Conservation (phyloP, 2,797 vertebrate species). For the Chelmon rostratus region DNA sequence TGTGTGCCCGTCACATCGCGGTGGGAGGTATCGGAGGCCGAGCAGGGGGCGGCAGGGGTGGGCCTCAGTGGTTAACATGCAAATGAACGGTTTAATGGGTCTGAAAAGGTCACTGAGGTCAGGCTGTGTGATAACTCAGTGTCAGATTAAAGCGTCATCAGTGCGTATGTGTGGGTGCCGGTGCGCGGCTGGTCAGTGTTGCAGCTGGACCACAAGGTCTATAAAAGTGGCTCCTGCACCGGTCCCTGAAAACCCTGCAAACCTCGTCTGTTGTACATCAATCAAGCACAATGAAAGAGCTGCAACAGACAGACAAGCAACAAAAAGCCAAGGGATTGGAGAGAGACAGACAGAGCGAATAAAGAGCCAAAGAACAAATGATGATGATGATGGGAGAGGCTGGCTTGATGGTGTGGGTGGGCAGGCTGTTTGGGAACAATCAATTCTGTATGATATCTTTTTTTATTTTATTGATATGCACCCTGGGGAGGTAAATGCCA, state of each 20-base stretch:
- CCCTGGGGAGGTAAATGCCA: constrained; percentile 78
- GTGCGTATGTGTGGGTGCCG: constrained; percentile 43
- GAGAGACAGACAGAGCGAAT: constrained; percentile 32
- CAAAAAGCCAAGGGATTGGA: not conserved
- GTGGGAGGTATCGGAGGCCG: constrained; percentile 33
- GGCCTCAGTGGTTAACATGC: constrained; percentile 79
- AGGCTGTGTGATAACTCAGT: constrained; percentile 80
- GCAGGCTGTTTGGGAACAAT: constrained; percentile 65
- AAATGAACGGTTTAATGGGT: constrained; percentile 84
- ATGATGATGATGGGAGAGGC: constrained; percentile 8
- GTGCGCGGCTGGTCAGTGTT: constrained; percentile 51
- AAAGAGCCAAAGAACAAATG: constrained; percentile 29
- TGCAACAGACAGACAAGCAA: constrained; percentile 16
- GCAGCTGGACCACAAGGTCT: constrained; percentile 59
- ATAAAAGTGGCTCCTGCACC: not conserved
- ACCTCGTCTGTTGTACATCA: constrained; percentile 28
- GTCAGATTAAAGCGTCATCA: constrained; percentile 61
- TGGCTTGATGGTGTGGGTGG: constrained; percentile 36
- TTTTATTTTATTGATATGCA: constrained; percentile 77
- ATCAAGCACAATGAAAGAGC: constrained; percentile 27
- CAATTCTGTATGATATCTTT: constrained; percentile 69
- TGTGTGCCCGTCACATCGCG: constrained; percentile 66
- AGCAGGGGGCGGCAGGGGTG: constrained; percentile 12
- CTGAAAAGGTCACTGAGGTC: constrained; percentile 70
- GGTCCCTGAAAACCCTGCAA: not conserved